These are phyloP conservation scores for Anseranas semipalmata DNA, from an alignment of 2,113 vertebrate genomes.

Conservation along the genomic window DNA sequence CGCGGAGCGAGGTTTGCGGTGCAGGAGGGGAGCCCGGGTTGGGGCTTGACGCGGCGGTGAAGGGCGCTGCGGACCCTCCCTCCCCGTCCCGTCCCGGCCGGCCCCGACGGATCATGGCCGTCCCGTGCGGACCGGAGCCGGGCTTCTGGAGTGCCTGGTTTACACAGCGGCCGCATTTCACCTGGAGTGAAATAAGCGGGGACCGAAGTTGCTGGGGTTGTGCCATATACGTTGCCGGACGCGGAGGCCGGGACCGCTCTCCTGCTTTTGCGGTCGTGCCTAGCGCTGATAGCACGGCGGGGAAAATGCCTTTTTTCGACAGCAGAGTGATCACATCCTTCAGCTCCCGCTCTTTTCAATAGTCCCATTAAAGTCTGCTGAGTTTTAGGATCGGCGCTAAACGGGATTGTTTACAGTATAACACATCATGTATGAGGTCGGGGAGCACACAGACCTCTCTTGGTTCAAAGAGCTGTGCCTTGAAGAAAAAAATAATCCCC, in stretches of 20 bases:
- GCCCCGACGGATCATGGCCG: rapidly evolving
- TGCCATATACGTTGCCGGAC: not conserved
- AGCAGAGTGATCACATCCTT: not conserved
- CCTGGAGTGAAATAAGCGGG: not conserved
- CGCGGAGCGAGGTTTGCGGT: rapidly evolving
- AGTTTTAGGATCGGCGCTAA: not conserved
- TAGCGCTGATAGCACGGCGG: rapidly evolving
- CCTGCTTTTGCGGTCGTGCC: not conserved
- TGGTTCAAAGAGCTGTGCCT: not conserved
- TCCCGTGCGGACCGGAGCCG: not conserved
- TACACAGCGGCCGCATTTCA: not conserved
- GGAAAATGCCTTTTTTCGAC: not conserved
- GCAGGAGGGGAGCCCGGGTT: not conserved
- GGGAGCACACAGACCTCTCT: not conserved
- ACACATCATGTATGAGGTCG: not conserved
- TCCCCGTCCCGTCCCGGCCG: no score
- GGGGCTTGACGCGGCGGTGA: no score
- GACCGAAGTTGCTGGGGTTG: not conserved
- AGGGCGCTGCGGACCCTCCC: not conserved
- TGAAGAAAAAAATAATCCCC: not conserved
- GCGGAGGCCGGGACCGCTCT: not conserved
- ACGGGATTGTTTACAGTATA: not conserved
- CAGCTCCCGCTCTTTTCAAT: not conserved
- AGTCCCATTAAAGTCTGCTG: not conserved
- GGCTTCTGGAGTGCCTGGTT: not conserved